Evolutionary conservation across 92 coral and sea anemone genomes (phyloP), one percentile per base, ranked within the genome.

Genomic region (Pocillopora grandis): DNA sequence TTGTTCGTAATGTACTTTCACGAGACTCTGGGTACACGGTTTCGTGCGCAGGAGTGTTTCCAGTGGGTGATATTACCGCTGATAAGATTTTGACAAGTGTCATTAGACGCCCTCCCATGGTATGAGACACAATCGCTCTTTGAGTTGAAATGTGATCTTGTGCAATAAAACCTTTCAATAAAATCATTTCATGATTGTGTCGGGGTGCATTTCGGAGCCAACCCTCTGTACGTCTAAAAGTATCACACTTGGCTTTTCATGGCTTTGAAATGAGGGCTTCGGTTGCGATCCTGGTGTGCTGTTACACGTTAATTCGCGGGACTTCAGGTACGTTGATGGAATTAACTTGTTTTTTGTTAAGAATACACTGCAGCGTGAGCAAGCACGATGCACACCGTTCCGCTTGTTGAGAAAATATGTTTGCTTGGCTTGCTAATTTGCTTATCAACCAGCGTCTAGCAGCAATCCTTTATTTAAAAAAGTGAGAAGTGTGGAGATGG

Each of bases 241-340:
- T 52, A 23, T 58, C 18, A 77, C 60, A 31, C 27, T 36, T 52
- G 69, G 77, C 58, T 23, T 19, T 71, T 5, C 42, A 36, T 48
- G 85, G 48, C 85, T 81, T 77, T 12, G 71, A 59, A 37, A 81
- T 81, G 85, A 81, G 85, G 85, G 77, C 15, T 71, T 81, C 71
- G 77, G 77, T 58, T 17, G 77, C 77, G 64, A 31, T 65, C 19
- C 36, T 81, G 57, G 77, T 65, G 61, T 70, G 59, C 23, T 42
- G 52, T 42, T 81, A 13, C 58, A 12, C 58, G 48, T 58, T 81
- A 19, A 19, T 59, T 12, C 55, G 15, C 2, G 77, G 59, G 58
- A 69, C 19, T 7, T 81, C 76, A 59, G 85, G 85, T 81, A 70
- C 10, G 59, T 81, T 58, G 20, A 31, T 12, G 31, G 23, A 67